Conservation (phyloP, 2,113 vertebrate genomes). For the Apodemus speciosus region DNA sequence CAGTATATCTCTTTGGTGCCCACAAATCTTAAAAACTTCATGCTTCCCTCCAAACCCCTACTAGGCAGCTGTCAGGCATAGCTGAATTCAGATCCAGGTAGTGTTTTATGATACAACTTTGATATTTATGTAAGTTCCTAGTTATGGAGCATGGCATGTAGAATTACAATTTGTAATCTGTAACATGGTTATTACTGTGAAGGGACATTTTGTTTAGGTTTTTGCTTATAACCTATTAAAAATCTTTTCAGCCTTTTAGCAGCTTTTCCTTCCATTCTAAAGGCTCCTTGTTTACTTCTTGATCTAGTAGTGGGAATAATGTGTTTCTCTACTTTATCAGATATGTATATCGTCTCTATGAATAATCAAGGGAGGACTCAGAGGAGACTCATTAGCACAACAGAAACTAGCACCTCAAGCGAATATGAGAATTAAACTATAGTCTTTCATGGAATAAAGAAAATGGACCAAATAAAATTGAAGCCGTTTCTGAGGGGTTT, state of each 20-base stretch:
- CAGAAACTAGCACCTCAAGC: not conserved
- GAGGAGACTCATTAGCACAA: not conserved
- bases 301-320: not conserved
- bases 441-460: not conserved
- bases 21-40: not conserved
- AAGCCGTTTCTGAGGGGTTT: not conserved
- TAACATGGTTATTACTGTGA: not conserved
- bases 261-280: constrained; percentile 5
- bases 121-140: not conserved
- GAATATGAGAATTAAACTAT: not conserved
- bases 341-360: not conserved
- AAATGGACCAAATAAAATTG: not conserved
- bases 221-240: not conserved
- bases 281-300: not conserved
- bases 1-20: not conserved
- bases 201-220: not conserved
- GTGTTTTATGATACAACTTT: not conserved
- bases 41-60: not conserved
- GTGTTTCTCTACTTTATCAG: not conserved
- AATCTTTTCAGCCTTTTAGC: not conserved
- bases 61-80: not conserved
- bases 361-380: not conserved
- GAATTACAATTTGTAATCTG: constrained; percentile 1
- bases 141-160: not conserved
- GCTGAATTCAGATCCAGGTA: not conserved